phyloP scores from a whole-genome alignment of 2,888 invertebrate species.

The Leuctra nigra region DNA sequence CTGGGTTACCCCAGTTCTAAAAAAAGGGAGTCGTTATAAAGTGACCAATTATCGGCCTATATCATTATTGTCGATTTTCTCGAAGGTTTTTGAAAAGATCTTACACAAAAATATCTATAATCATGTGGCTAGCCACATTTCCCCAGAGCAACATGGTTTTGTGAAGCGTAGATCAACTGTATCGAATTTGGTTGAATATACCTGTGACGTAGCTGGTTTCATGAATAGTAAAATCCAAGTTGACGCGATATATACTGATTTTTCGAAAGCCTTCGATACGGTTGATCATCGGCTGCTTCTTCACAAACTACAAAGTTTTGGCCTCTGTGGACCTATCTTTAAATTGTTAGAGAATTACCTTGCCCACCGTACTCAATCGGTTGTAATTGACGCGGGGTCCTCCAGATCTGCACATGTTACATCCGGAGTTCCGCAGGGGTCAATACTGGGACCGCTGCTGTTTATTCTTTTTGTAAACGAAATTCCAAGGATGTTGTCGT shows the following conservation, averaged over 20 bases:
- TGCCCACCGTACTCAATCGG: background rate
- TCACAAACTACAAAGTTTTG: background rate
- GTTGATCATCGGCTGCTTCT: conserved; percentile 1
- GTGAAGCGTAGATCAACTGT: background rate
- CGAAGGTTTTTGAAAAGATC: background rate
- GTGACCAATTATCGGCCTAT: background rate
- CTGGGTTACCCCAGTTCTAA: background rate
- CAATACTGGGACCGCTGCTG: background rate
- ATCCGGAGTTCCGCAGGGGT: conserved; percentile 10
- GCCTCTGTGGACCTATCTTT: background rate
- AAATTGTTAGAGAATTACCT: background rate
- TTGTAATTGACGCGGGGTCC: background rate
- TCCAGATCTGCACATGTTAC: background rate
- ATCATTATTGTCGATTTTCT: background rate
- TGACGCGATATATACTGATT: conserved; percentile 7
- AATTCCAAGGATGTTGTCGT: background rate
- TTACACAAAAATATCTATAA: background rate
- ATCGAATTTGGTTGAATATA: background rate
- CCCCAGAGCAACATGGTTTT: conserved; percentile 1
- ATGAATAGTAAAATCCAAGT: background rate
- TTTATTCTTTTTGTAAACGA: conserved; percentile 8
- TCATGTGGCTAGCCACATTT: background rate
- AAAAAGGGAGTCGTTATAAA: background rate
- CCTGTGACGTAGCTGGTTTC: background rate
- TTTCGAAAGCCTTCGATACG: conserved; percentile 3